phyloP scores from a whole-genome alignment of 2,888 invertebrate species.

The Synanthedon myopaeformis region DNA sequence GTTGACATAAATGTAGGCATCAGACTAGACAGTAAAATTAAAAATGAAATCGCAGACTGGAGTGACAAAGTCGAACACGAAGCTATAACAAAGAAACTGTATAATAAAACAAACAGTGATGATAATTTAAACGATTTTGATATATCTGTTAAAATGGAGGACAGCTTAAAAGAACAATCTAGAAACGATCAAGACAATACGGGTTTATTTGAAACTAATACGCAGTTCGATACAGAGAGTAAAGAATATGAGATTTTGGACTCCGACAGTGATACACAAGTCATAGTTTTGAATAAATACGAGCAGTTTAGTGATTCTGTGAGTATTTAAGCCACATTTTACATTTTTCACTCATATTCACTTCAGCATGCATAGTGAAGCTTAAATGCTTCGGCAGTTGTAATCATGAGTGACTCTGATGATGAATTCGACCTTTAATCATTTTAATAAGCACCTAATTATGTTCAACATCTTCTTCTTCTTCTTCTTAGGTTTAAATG shows the following conservation, averaged over 20 bases:
- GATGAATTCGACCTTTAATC: no score
- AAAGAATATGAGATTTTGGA: neutral
- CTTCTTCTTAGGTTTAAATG: no score
- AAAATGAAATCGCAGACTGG: neutral
- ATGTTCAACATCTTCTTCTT: no score
- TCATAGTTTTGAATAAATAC: conserved; percentile 22
- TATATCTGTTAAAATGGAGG: neutral
- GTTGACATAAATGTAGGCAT: neutral
- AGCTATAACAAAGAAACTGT: neutral
- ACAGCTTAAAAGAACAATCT: neutral
- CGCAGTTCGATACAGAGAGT: neutral
- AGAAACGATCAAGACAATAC: neutral
- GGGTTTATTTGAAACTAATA: neutral
- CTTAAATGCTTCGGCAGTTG: no score
- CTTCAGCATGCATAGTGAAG: no score
- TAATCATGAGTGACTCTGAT: no score
- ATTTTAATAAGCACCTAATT: no score
- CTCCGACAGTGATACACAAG: neutral
- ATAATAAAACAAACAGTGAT: neutral
- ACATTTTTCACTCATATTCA: no score
- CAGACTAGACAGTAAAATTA: neutral
- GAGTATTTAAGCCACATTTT: conserved; percentile 10
- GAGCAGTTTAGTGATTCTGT: conserved; percentile 42
- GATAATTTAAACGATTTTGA: neutral
- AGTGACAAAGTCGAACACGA: neutral